Base-by-base conservation (phyloP, 2,113 vertebrate species). In the Erinaceus europaeus region DNA sequence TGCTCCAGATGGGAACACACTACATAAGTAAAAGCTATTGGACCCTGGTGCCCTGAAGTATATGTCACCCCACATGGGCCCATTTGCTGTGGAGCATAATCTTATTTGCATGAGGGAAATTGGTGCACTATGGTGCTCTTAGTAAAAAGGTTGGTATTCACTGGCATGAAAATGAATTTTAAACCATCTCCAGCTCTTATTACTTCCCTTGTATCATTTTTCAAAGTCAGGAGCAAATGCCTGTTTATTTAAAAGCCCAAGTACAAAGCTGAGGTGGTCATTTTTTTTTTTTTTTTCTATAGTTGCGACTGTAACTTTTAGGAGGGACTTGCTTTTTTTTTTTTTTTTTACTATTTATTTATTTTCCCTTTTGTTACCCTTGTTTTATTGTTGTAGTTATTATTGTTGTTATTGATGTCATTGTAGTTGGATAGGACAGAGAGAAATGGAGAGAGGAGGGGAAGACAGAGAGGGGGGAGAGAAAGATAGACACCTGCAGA, bases 171-270 rank as follows among this genome's bases (percentile, higher is more conserved):
- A 32, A 61, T 57, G 74, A 71, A 59, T 55, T 84, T 64, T 55
- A 34, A 20, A 67, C 34, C 36, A 44, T 84, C 79, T 88, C 29
- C 2, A 71, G 55, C 61, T 90, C 78, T 82, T 78, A 53, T 69
- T 55, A 38, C 36, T 55, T 85, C 52, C n/a, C 55, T 40, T 52
- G 61, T 62, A 36, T 87, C 84, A 82, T 84, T 89, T 92, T 88
- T 79, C 76, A 65, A 80, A 89, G 80, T 92, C 72, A 15, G 21
- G 21, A 57, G 10, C 10, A 2, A 75, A 3, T 15, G 29, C 44
- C 48, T 13, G 64, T 64, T 61, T 84, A 88, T 71, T 64, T 52
- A 0, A 9, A 78, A 64, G 57, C 25, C 59, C 78, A 40, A 5
- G 42, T 21, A 21, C 29, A 40, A 15, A n/a, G 52, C 59, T 69